Base-by-base conservation (phyloP, 2,888 invertebrate genomes). In the Polymixis flavicincta region DNA sequence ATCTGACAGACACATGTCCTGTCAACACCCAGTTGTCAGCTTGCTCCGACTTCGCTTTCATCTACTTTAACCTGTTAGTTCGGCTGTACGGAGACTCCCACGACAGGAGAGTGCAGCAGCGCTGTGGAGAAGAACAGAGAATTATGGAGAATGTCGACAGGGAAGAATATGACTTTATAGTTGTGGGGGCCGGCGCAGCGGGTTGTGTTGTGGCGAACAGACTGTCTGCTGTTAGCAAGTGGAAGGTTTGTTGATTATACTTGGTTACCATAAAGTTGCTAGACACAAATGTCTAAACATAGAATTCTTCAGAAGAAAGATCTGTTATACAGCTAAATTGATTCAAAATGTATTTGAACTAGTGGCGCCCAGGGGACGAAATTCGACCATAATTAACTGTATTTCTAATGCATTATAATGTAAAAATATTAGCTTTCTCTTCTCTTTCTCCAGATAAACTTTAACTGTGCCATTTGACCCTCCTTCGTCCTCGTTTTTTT, bases 191-290 rank as follows among this genome's bases (percentile, higher is more conserved):
- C 0, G 95, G 95, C 0, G 50, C 94, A 0, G 93, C 95, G 0
- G 95, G 95, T 0, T 93, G 94, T 59, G 93, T 95, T 0, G 90
- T 94, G 0, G 92, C 94, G 0, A 94, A 93, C 55, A 87, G 95
- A 74, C 72, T 95, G 28, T 90, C 94, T 3, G 92, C 89, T 13
- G 74, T 89, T 17, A 76, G 79, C 5, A 65, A 92, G 2, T 93
- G 93, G 91, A 94, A 90, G 88, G 95, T 94, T 64, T 77, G 74
- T 37, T 28, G 17, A 2, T 45, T 45, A 45, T 64, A 76, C 70
- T 48, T 28, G 22, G 11, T 45, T 45, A 45, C 42, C 42, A 45
- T 45, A 45, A 45, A 45, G 42, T 45, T 45, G 11, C 13, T 45
- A 11, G 11, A 1, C 42, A 45, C 3, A 13, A 45, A 45, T 13